These are phyloP conservation scores for Agrochola lota DNA, from an alignment of 2,888 invertebrate species.

Conservation along the genomic window DNA sequence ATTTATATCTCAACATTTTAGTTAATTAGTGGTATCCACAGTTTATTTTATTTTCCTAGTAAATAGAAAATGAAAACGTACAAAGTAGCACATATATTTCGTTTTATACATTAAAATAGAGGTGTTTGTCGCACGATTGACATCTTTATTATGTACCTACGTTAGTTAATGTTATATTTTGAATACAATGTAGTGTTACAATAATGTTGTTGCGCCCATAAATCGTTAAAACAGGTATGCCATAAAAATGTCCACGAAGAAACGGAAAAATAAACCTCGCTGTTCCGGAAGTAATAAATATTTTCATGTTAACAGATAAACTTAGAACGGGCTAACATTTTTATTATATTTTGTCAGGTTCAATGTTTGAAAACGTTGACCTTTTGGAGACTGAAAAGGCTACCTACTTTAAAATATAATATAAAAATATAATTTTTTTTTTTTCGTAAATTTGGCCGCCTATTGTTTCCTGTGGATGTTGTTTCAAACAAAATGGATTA, in stretches of 20 bases:
- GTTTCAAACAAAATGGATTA: constrained; percentile 26
- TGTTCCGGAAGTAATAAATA: constrained; percentile 61
- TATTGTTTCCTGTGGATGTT: constrained; percentile 1
- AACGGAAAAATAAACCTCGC: constrained; percentile 57
- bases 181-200: constrained; percentile 20
- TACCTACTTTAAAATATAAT: not conserved
- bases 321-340: constrained; percentile 28
- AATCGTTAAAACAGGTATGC: constrained; percentile 57
- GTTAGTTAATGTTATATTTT: constrained; percentile 8
- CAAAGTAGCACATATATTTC: not conserved
- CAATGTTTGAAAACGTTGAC: constrained; percentile 3
- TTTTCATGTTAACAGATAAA: constrained; percentile 57
- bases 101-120: not conserved
- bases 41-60: not conserved
- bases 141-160: constrained; percentile 6
- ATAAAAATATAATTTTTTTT: no score
- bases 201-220: constrained; percentile 42
- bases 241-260: constrained; percentile 61
- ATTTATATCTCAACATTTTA: not conserved
- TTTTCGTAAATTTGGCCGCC: not conserved
- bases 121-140: not conserved
- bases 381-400: not conserved
- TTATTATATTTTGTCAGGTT: constrained; percentile 31
- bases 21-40: not conserved
- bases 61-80: not conserved